A percentile compares a stretch with the other conserved stretches of the same genome.
Conservation (phyloP, 2,888 invertebrate genomes). For the Apoda limacodes region DNA sequence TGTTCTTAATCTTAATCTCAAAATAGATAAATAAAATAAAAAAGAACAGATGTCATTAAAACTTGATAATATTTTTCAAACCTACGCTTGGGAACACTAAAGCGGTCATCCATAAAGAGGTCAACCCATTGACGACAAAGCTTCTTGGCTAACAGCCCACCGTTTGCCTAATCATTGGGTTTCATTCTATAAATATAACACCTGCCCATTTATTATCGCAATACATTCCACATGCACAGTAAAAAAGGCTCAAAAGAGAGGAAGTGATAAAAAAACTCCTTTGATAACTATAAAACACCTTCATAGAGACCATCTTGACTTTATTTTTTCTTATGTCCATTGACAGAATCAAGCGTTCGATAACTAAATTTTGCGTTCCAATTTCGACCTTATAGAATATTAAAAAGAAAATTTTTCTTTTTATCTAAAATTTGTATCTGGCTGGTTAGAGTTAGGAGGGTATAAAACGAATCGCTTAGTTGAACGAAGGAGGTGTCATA, state of each 20-base stretch:
- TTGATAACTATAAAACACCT: conserved; percentile 43
- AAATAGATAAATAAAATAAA: too few species aligned
- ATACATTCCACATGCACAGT: conserved; percentile 35
- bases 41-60: too few species aligned
- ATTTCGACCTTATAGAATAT: conserved; percentile 29
- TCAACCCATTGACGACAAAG: conserved; percentile 34
- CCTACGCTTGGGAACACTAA: too few species aligned
- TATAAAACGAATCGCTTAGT: conserved; percentile 28
- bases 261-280: conserved; percentile 52
- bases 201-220: conserved; percentile 59
- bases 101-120: conserved; percentile 30
- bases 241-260: conserved; percentile 40
- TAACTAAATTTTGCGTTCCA: conserved; percentile 22
- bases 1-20: too few species aligned
- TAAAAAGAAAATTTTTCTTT: conserved; percentile 16
- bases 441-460: conserved; percentile 14
- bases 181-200: conserved; percentile 41
- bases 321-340: conserved; percentile 44
- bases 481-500: conserved; percentile 29
- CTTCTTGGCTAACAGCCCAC: conserved; percentile 32
- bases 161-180: conserved; percentile 55
- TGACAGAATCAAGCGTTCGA: conserved; percentile 39
- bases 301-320: conserved; percentile 30
- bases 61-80: too few species aligned
- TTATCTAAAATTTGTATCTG: conserved; percentile 15